Conservation (phyloP, 2,797 vertebrate genomes). For the Sandelia bainsii region DNA sequence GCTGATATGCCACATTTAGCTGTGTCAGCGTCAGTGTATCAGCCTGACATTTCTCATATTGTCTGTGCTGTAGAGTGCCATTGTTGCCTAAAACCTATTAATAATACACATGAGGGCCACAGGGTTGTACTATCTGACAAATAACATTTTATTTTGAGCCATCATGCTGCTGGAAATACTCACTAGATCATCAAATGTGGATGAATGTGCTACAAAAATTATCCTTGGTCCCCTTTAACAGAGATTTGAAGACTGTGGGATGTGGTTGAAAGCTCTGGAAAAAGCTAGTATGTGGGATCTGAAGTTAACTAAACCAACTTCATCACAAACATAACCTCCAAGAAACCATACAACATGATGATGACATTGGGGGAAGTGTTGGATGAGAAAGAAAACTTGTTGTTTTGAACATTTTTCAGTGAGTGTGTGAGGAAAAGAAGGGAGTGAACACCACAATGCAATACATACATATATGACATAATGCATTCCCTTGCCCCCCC, state of each 20-base stretch:
- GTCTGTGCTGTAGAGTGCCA: too few species aligned
- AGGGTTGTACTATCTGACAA: too few species aligned
- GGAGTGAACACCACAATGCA: slow-evolving; percentile 19
- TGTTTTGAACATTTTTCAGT: slow-evolving; percentile 38
- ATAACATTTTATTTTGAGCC: too few species aligned
- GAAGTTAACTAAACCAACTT: not conserved
- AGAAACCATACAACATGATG: not conserved
- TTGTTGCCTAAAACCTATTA: too few species aligned
- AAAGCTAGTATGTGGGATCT: not conserved
- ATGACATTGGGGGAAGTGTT: slow-evolving; percentile 6
- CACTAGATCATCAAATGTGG: not conserved
- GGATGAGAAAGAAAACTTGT: slow-evolving; percentile 15
- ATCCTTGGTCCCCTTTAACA: not conserved
- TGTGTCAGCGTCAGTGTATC: too few species aligned
- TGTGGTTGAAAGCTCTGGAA: not conserved
- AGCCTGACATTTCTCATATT: too few species aligned
- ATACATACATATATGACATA: not conserved
- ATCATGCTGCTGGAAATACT: too few species aligned
- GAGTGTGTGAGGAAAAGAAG: slow-evolving; percentile 41
- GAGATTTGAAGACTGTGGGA: slow-evolving; percentile 1
- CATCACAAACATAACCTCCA: not conserved
- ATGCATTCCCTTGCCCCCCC: not conserved
- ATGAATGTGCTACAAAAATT: not conserved
- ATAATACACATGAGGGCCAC: too few species aligned
- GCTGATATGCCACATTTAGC: too few species aligned